Evolutionary conservation across 1,140 invertebrate species (phyloP).

Genomic region (Sitobion miscanthi): DNA sequence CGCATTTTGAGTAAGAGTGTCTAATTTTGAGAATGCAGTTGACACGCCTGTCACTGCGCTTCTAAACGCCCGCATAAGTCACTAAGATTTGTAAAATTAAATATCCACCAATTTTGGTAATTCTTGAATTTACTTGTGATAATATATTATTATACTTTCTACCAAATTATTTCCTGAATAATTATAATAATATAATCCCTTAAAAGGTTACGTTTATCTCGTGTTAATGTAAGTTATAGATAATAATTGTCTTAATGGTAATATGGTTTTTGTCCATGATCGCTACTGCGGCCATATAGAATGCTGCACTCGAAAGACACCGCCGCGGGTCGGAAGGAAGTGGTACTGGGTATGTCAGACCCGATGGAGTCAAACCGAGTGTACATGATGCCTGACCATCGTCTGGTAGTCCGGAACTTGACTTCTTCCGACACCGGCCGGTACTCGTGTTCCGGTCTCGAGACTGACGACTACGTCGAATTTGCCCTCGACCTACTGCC

Average conservation of each 20-base stretch:
- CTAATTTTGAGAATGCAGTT: neutral
- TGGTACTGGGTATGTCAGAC: neutral
- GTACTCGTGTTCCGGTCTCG: constrained; percentile 35
- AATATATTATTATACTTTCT: neutral
- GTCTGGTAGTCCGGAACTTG: constrained; percentile 5
- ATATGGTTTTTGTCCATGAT: neutral
- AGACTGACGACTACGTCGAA: neutral
- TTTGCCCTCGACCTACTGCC: constrained; percentile 19
- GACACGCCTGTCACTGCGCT: neutral
- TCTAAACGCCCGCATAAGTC: neutral
- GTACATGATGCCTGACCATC: constrained; percentile 3
- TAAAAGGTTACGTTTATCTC: neutral
- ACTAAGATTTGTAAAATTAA: neutral
- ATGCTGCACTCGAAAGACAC: neutral
- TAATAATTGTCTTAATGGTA: neutral
- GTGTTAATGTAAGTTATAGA: neutral
- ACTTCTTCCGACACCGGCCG: neutral
- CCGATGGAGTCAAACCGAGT: constrained; percentile 27
- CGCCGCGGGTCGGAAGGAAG: neutral
- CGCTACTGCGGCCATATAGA: neutral
- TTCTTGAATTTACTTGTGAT: neutral
- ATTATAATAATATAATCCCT: neutral
- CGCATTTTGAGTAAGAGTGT: neutral
- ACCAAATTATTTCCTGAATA: neutral
- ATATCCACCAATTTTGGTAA: neutral